Conservation (phyloP, 2,797 vertebrate genomes). For the Myotis pilosus region DNA sequence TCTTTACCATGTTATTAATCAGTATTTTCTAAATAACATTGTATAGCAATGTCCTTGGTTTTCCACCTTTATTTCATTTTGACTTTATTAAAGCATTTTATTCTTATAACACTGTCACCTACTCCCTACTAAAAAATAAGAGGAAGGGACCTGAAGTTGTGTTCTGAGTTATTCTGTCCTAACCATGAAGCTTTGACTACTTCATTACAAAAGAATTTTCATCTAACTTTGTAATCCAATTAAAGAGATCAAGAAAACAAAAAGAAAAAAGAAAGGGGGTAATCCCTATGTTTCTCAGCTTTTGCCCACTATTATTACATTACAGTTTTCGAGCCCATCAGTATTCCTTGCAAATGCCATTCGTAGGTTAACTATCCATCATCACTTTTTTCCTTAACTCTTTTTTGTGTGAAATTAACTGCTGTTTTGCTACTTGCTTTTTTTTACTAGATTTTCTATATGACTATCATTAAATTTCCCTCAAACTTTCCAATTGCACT, state of each 20-base stretch:
- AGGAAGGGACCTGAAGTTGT: neutral
- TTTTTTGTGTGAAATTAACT: neutral
- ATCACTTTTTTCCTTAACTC: neutral
- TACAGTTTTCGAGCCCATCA: neutral
- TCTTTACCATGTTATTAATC: neutral
- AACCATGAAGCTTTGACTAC: constrained; percentile 20
- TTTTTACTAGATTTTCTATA: neutral
- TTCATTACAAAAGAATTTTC: constrained; percentile 25
- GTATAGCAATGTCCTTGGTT: neutral
- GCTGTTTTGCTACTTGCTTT: neutral
- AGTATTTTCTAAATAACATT: neutral
- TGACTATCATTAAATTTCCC: neutral
- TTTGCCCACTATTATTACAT: neutral
- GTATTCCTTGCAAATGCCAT: neutral
- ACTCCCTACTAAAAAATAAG: neutral
- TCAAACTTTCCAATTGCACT: neutral
- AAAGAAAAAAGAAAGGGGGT: neutral
- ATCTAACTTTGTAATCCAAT: constrained; percentile 58
- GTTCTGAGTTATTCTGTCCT: neutral
- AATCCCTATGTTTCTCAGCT: neutral
- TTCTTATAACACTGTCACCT: neutral
- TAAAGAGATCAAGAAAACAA: constrained; percentile 43
- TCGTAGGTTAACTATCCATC: neutral
- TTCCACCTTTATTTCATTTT: neutral
- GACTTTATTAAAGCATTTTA: neutral